Evolutionary conservation across 2,113 vertebrate genomes (phyloP).

Genomic region (Mormyrus lacerda): DNA sequence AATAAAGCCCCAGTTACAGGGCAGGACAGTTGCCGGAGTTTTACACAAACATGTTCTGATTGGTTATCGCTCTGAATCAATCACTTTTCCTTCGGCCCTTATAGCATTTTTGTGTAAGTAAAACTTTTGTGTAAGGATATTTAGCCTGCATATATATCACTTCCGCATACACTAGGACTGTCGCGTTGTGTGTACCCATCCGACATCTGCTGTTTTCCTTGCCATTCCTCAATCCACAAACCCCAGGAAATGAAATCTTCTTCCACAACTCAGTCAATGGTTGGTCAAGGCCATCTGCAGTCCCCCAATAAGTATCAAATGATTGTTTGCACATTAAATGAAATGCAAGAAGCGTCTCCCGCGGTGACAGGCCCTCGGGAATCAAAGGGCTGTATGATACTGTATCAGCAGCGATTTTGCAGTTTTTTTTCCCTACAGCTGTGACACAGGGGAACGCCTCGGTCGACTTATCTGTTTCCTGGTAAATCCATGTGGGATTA

Average conservation of each 20-base stretch:
- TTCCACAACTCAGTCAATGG: background rate
- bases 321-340: background rate
- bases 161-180: background rate
- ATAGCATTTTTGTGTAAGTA: too few species aligned
- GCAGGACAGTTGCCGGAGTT: background rate
- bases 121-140: too few species aligned
- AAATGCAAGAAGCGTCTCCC: background rate
- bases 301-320: background rate
- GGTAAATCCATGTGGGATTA: background rate
- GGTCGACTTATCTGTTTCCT: background rate
- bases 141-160: background rate
- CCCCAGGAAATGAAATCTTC: background rate
- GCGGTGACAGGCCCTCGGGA: background rate
- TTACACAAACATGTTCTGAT: too few species aligned
- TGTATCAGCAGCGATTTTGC: background rate
- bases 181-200: background rate
- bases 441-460: background rate
- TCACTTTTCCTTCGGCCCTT: too few species aligned
- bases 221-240: background rate
- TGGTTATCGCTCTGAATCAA: too few species aligned
- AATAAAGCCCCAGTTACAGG: background rate
- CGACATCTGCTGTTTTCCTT: background rate
- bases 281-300: background rate
- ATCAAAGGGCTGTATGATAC: background rate
- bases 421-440: background rate